Conservation (phyloP, 2,113 vertebrate species). For the Nyctibius bracteatus region DNA sequence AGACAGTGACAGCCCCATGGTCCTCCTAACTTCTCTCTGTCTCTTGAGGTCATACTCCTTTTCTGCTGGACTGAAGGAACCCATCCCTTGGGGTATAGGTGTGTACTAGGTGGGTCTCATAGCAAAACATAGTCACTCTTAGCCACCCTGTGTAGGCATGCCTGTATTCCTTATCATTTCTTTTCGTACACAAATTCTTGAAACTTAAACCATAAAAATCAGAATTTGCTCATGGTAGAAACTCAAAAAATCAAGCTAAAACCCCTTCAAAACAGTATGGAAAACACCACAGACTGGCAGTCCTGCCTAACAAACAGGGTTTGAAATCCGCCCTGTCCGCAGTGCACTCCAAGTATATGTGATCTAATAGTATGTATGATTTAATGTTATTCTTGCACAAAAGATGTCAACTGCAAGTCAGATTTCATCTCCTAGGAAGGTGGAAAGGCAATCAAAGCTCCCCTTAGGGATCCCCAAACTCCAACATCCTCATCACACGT, state of each 20-base stretch:
- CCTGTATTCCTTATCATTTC: neutral
- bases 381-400: neutral
- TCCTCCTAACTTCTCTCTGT: neutral
- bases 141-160: neutral
- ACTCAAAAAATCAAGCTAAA: neutral
- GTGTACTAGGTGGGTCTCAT: neutral
- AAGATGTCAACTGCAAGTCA: neutral
- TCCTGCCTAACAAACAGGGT: neutral
- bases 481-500: rapidly evolving
- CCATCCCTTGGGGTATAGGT: neutral
- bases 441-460: neutral
- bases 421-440: neutral
- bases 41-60: neutral
- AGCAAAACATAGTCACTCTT: neutral
- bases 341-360: rapidly evolving
- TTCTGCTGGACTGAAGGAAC: neutral
- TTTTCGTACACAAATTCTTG: neutral
- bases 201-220: neutral
- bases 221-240: neutral
- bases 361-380: neutral
- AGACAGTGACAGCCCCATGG: neutral
- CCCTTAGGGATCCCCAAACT: no score
- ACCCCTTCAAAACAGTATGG: neutral
- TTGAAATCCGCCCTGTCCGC: neutral
- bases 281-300: neutral